A percentile compares a stretch with the other conserved stretches of the same genome.
These are phyloP conservation scores for Druon quercuslanigerum DNA, from an alignment of 1,140 invertebrate genomes.

Conservation along the genomic window DNA sequence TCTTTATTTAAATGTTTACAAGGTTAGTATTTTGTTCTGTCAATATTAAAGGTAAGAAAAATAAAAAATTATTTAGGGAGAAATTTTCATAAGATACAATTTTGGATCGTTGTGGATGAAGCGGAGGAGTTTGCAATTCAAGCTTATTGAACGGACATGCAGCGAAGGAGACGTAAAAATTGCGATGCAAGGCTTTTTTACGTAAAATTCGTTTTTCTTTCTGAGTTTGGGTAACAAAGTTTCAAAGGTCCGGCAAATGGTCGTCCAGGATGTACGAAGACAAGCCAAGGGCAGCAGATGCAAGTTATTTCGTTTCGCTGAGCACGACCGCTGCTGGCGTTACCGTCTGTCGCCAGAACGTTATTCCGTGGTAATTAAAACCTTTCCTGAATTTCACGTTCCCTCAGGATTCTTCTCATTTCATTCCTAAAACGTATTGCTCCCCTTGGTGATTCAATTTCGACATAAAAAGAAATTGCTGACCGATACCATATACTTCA, in stretches of 20 bases:
- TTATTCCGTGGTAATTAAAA: conserved; percentile 19
- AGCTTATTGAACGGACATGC: not conserved
- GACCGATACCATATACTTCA: not conserved
- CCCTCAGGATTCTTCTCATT: not conserved
- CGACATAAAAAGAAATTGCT: not conserved
- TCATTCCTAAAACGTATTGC: not conserved
- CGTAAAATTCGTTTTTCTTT: conserved; percentile 7
- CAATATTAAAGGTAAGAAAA: no score
- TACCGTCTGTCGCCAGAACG: conserved; percentile 18
- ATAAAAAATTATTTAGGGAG: no score
- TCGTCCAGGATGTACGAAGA: conserved; percentile 24
- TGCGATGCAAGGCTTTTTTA: not conserved
- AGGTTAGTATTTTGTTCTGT: no score
- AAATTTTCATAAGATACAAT: no score
- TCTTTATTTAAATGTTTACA: no score
- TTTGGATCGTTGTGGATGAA: not conserved
- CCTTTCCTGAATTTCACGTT: conserved; percentile 15
- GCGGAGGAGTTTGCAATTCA: no score
- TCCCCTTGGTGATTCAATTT: not conserved
- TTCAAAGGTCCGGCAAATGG: conserved; percentile 18
- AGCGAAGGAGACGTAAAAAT: not conserved
- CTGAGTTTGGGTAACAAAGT: conserved; percentile 14
- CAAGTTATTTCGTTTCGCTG: conserved; percentile 23
- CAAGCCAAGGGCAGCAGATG: conserved; percentile 13
- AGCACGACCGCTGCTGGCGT: conserved; percentile 19